Evolutionary conservation across 2,113 vertebrate genomes (phyloP), one percentile per base, ranked within the genome.

Genomic region (Chamaetylas fuelleborni): DNA sequence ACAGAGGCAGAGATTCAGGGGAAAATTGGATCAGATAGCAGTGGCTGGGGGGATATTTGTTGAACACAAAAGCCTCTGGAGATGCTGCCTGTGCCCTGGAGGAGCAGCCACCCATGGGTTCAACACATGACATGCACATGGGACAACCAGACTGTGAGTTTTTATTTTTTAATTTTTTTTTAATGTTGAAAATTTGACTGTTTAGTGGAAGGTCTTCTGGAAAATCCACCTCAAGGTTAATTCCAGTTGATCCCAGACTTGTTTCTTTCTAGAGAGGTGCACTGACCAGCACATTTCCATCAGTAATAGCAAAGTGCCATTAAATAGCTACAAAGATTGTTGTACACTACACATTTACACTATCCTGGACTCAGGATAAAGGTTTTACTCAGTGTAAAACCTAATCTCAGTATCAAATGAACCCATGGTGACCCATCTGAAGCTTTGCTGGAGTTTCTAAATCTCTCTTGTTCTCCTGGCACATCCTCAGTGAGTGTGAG

Each of bases 251-350:
- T 29, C 33, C 13, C 19, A 58, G 47, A 11, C 19, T 62, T 13
- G 6, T 8, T 5, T 56, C 48, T 67, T 76, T 43, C 43, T 12
- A 13, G 34, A 58, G 5, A 50, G 5, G 9, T 40, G 50, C 31
- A 4, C 17, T 20, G 36, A 48, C 6, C 14, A 40, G 6, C 8
- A 3, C 20, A 25, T 45, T 86, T 33, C 51, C 9, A 25, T 8
- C 40, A 45, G 38, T 3, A 19, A 0, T 19, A 3, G 10, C 5
- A 5, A 14, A 1, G 8, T 18, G 17, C 6, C 4, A 1, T n/a
- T 19, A 66, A 86, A 77, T 1, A 57, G 12, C 19, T 60, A 57
- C 28, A 31, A 50, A 48, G 26, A 6, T 0, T 4, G 14, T 2
- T 34, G 14, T 12, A 28, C 29, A 9, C 16, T 12, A 6, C 20